Evolutionary conservation across 2,888 invertebrate genomes (phyloP).

Genomic region (Leistus spinibarbis): DNA sequence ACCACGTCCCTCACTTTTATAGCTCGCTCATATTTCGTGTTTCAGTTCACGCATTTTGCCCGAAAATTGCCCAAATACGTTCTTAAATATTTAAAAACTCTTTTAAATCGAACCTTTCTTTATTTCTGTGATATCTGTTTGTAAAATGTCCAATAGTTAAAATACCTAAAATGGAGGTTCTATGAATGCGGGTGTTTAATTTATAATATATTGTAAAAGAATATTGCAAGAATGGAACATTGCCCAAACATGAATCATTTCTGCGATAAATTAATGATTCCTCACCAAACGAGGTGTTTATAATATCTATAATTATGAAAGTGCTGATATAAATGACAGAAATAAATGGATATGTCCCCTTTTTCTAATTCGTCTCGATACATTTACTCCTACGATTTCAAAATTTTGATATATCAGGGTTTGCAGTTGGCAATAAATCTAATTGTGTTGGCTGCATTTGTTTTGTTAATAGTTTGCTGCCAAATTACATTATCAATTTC

Average conservation of each 20-base stretch:
- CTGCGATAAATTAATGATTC: neutral
- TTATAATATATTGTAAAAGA: neutral
- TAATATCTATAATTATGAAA: neutral
- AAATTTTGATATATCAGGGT: too few species aligned
- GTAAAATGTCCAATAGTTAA: neutral
- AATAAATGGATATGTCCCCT: neutral
- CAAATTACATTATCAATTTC: neutral
- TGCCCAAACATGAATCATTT: neutral
- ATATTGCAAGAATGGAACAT: neutral
- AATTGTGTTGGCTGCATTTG: too few species aligned
- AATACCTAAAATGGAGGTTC: neutral
- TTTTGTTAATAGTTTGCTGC: neutral
- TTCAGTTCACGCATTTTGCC: too few species aligned
- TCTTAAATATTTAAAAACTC: too few species aligned
- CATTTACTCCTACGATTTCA: neutral
- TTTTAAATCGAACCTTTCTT: too few species aligned
- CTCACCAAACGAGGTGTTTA: neutral
- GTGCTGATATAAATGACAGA: neutral
- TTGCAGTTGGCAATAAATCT: too few species aligned
- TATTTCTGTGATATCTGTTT: conserved; percentile 1
- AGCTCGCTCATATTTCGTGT: neutral
- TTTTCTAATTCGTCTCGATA: neutral
- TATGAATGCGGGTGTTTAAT: neutral
- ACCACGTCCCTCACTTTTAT: conserved; percentile 1
- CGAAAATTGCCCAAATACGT: too few species aligned